Percentiles rank a stretch among this genome's conserved stretches.
These are phyloP conservation scores for Halyomorpha halys DNA, from an alignment of 1,140 invertebrate genomes.

Conservation along the genomic window DNA sequence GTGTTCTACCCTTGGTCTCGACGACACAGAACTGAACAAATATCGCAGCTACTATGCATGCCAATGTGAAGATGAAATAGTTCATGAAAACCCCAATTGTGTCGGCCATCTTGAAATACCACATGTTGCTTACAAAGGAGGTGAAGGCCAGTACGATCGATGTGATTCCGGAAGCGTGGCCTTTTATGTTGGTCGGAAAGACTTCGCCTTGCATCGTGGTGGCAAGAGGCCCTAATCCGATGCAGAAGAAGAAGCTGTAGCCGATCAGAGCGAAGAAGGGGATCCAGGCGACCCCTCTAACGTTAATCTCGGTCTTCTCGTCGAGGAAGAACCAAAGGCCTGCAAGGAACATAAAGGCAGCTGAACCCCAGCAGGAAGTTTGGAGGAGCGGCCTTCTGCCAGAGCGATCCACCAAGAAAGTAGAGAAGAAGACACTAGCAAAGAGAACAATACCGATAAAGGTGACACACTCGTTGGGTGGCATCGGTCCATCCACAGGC, in stretches of 20 bases:
- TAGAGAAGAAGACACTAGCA: constrained; percentile 36
- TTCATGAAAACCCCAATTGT: constrained; percentile 53
- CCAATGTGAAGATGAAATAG: constrained; percentile 67
- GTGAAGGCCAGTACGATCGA: constrained; percentile 9
- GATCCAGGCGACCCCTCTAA: constrained; percentile 6
- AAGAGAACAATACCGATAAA: constrained; percentile 28
- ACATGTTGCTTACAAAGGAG: constrained; percentile 57
- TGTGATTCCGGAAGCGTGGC: constrained; percentile 17
- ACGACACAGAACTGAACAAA: constrained; percentile 55
- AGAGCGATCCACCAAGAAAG: constrained; percentile 37
- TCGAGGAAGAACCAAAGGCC: constrained; percentile 26
- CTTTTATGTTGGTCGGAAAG: constrained; percentile 14
- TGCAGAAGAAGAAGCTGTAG: constrained; percentile 15
- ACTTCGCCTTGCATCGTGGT: constrained; percentile 17
- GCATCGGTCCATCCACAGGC: neutral
- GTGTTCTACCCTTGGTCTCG: constrained; percentile 68
- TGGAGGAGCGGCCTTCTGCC: constrained; percentile 43
- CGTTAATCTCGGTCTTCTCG: neutral
- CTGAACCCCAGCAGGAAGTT: constrained; percentile 33
- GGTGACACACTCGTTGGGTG: neutral
- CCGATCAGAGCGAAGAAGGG: constrained; percentile 8
- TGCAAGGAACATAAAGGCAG: constrained; percentile 21
- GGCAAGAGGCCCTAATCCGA: constrained; percentile 10
- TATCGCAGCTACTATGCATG: constrained; percentile 45
- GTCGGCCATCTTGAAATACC: constrained; percentile 48